Base-by-base conservation (phyloP, 2,888 invertebrate genomes). In the Limnephilus marmoratus region DNA sequence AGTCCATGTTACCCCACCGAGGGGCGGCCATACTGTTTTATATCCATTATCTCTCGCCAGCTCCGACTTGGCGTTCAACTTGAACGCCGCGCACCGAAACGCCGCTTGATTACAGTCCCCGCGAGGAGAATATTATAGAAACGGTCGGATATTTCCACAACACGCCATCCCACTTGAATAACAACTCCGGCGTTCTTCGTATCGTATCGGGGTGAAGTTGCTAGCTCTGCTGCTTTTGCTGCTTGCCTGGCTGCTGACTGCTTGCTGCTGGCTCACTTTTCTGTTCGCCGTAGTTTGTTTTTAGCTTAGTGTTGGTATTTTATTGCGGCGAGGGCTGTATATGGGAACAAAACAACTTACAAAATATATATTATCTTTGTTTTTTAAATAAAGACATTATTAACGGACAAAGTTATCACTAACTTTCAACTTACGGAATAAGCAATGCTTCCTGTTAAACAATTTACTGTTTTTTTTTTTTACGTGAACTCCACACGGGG, bases 1-100 rank as follows among this genome's bases (percentile, higher is more conserved):
- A 94, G 93, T 94, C 92, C 91, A 92, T 90, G 94, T 93, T 94
- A 93, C 94, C 94, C 94, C 94, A 92, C 93, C 91, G 90, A 92
- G 92, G 93, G 92, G 92, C 91, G 92, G 80, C 90, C 95, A 45
- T 45, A 45, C 86, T 45, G 86, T 45, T 86, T 45, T 45, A 45
- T 45, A 45, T 45, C 86, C 86, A 45, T 45, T 45, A 45, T 45
- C 86, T 86, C 86, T 86, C 86, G 86, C 86, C 24, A 45, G 45
- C 45, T 68, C 68, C 29, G 68, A 68, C 68, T 31, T 13, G 68
- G 68, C 68, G 68, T 68, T 68, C 68, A 68, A 68, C 68, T 68
- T 68, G n/a, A n/a, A 68, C 24, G 68, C 68, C 68, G 68, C 68
- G 68, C 68, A 68, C 68, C 68, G 68, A 68, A 68, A 68, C 68